A percentile compares a stretch with the other conserved stretches of the same genome.
phyloP scores from a whole-genome alignment of 2,797 vertebrate species.

The Bovichtus variegatus region DNA sequence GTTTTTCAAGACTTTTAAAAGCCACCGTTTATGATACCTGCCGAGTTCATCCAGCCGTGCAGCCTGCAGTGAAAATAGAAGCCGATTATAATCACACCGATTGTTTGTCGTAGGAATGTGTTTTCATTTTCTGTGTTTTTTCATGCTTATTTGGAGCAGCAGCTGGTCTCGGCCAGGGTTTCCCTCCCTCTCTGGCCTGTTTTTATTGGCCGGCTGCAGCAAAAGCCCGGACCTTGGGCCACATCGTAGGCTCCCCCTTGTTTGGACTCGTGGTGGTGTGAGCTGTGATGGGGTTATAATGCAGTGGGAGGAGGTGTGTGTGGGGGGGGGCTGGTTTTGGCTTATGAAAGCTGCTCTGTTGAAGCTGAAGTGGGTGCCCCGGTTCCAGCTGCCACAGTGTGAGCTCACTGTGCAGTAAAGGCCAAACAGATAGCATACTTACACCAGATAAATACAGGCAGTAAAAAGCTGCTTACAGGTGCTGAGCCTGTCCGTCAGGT shows the following conservation, averaged over 20 bases:
- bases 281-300: constrained; percentile 65
- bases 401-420: constrained; percentile 63
- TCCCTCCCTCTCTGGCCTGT: constrained; percentile 79
- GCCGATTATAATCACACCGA: constrained; percentile 66
- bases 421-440: constrained; percentile 63
- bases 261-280: constrained; percentile 76
- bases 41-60: constrained; percentile 53
- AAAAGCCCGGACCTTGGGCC: constrained; percentile 61
- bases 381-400: constrained; percentile 67
- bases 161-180: constrained; percentile 78
- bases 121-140: constrained; percentile 73
- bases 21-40: constrained; percentile 48
- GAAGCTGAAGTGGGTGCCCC: constrained; percentile 77
- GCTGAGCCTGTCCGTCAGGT: constrained; percentile 63
- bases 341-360: constrained; percentile 85
- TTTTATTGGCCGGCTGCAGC: constrained; percentile 77
- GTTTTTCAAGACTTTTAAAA: constrained; percentile 46
- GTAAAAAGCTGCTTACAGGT: constrained; percentile 75
- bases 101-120: constrained; percentile 67
- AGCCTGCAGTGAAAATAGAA: constrained; percentile 59
- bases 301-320: constrained; percentile 30
- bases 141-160: constrained; percentile 79
- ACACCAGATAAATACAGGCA: constrained; percentile 64
- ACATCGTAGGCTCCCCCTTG: constrained; percentile 75
- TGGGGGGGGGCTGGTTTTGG: constrained; percentile 63